Base-by-base conservation (phyloP, 1,140 invertebrate species). In the Plectrocnemia conspersa region DNA sequence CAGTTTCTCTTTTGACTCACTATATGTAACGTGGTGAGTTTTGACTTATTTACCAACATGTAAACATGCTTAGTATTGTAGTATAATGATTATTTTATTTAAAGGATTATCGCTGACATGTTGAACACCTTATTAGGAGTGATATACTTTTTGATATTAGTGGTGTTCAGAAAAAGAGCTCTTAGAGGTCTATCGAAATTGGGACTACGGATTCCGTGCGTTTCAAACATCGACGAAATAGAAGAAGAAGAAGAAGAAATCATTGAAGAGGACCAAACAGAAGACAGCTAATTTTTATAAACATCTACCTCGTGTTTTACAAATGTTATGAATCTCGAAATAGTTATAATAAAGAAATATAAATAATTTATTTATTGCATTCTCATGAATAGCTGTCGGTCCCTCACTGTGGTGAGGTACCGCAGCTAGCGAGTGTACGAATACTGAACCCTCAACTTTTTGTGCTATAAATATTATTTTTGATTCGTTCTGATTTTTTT, bases 51-150 rank as follows among this genome's bases (percentile, higher is more conserved):
- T 13, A n/a, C 9, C 25, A 42, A 42, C n/a, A n/a, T n/a, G n/a
- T n/a, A n/a, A n/a, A n/a, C n/a, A n/a, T n/a, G n/a, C n/a, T n/a
- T n/a, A n/a, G n/a, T n/a, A 33, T 32, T 33, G 23, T 9, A 48
- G 11, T n/a, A 23, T 3, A n/a, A 52, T 11, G 29, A 22, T 42
- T 42, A 24, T 45, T 54, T 27, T 10, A 42, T 58, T 74, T 73
- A 13, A 64, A 85, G 83, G 81, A 71, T 78, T 62, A 71, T 80
- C 18, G 78, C 77, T 59, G 83, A 85, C 61, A 72, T 76, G 11
- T 64, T 84, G 54, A 86, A 85, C 64, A 71, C 73, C 6, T 66
- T 84, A 0, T 82, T 85, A 77, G 84, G 84, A 0, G 57, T 84
- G 4, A 68, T 84, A 11, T 83, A 85, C 62, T 85, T 86, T 62